Evolutionary conservation across 2,797 vertebrate species (phyloP).

Genomic region (Sebastes melanostomus): DNA sequence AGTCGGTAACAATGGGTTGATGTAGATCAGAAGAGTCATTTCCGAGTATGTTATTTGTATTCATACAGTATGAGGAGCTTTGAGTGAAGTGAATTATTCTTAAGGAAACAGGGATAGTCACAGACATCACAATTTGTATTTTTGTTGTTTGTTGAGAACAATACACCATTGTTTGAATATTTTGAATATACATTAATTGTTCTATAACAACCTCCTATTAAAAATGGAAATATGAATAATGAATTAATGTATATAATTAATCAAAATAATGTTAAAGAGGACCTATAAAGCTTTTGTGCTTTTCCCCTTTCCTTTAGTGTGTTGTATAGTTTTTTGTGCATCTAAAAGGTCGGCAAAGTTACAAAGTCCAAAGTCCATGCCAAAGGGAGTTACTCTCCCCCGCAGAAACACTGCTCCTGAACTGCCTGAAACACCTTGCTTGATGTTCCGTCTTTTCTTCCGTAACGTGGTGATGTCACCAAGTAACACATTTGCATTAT

Average conservation of each 20-base stretch:
- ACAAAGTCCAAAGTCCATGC: too few species aligned
- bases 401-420: too few species aligned
- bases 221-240: not conserved
- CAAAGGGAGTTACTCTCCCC: too few species aligned
- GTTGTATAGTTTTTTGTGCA: too few species aligned
- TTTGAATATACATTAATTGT: not conserved
- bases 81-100: not conserved
- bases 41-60: conserved; percentile 24
- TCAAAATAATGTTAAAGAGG: not conserved
- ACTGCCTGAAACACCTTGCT: too few species aligned
- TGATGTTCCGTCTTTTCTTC: too few species aligned
- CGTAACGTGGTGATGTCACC: too few species aligned
- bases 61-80: conserved; percentile 6
- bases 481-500: too few species aligned
- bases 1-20: conserved; percentile 30
- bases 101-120: not conserved
- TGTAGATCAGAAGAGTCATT: conserved; percentile 30
- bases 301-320: too few species aligned
- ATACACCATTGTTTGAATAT: not conserved
- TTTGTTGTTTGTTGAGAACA: not conserved
- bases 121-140: not conserved
- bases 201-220: not conserved
- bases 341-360: too few species aligned
- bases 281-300: too few species aligned
- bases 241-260: not conserved